phyloP scores from a whole-genome alignment of 2,888 invertebrate species.

The Criorhina ranunculi region DNA sequence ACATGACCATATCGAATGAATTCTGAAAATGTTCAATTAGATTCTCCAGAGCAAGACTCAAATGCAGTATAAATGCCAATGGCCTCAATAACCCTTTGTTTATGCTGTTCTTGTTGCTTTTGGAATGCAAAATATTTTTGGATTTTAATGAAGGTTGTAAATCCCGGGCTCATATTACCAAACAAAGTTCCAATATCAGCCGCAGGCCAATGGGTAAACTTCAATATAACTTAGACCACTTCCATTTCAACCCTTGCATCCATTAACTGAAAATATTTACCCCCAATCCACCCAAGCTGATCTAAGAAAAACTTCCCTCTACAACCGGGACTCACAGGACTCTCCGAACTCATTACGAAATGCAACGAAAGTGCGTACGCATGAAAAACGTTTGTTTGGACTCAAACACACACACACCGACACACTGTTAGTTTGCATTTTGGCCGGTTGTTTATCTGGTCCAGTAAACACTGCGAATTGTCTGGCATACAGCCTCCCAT shows the following conservation, averaged over 20 bases:
- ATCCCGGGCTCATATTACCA: constrained; percentile 13
- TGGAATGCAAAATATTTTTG: background rate
- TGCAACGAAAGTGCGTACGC: constrained; percentile 20
- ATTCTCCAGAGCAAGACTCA: too few species aligned
- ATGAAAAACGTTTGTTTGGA: constrained; percentile 19
- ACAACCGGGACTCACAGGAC: background rate
- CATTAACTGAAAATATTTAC: constrained; percentile 28
- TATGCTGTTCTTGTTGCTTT: background rate
- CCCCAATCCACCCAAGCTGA: background rate
- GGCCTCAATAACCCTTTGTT: background rate
- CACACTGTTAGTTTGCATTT: constrained; percentile 52
- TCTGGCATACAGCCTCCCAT: constrained; percentile 26
- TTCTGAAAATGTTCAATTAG: background rate
- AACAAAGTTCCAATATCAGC: constrained; percentile 30
- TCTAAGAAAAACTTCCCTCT: constrained; percentile 9
- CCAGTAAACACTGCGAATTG: constrained; percentile 44
- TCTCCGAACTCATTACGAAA: constrained; percentile 35
- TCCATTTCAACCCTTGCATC: constrained; percentile 44
- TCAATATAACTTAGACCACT: constrained; percentile 16
- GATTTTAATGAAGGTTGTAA: constrained; percentile 26
- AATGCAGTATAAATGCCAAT: background rate
- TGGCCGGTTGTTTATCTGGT: constrained; percentile 64
- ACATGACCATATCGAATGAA: too few species aligned
- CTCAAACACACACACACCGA: constrained; percentile 13
- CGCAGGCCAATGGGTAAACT: constrained; percentile 5